These are phyloP conservation scores for Seriola dumerili DNA, from an alignment of 2,113 vertebrate genomes.

Conservation along the genomic window DNA sequence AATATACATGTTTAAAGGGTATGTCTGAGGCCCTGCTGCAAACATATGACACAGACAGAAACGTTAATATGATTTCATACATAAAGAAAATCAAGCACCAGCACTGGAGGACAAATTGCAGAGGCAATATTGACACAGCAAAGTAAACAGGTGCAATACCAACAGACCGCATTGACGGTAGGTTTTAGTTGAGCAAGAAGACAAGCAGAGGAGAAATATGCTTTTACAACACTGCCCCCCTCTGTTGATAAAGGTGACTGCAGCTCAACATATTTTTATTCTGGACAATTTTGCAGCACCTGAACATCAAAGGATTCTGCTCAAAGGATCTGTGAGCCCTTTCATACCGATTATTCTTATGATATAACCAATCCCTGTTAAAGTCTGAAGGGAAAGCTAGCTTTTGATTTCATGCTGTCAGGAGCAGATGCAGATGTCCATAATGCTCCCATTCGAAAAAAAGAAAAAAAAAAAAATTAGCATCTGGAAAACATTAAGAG, in stretches of 20 bases:
- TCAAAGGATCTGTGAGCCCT: conserved; percentile 59
- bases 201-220: conserved; percentile 11
- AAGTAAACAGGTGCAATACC: conserved; percentile 71
- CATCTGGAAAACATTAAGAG: conserved; percentile 55
- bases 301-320: conserved; percentile 66
- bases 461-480: neutral
- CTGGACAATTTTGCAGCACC: conserved; percentile 48
- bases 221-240: conserved; percentile 79
- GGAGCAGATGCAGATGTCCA: conserved; percentile 48
- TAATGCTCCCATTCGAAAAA: conserved; percentile 20
- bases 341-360: conserved; percentile 65
- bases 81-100: conserved; percentile 46
- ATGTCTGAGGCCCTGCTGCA: conserved; percentile 16
- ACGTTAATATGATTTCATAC: conserved; percentile 36
- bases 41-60: conserved; percentile 12
- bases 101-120: conserved; percentile 46
- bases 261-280: conserved; percentile 49
- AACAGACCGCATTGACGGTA: conserved; percentile 61
- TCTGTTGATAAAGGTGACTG: conserved; percentile 50
- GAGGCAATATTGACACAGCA: conserved; percentile 70
- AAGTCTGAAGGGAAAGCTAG: conserved; percentile 52
- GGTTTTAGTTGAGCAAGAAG: conserved; percentile 18
- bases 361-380: conserved; percentile 53
- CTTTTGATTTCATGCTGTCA: conserved; percentile 59
- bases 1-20: conserved; percentile 40